A percentile compares a stretch with the other conserved stretches of the same genome.
Evolutionary conservation across 2,113 vertebrate genomes (phyloP).

Genomic region (Fregetta grallaria): DNA sequence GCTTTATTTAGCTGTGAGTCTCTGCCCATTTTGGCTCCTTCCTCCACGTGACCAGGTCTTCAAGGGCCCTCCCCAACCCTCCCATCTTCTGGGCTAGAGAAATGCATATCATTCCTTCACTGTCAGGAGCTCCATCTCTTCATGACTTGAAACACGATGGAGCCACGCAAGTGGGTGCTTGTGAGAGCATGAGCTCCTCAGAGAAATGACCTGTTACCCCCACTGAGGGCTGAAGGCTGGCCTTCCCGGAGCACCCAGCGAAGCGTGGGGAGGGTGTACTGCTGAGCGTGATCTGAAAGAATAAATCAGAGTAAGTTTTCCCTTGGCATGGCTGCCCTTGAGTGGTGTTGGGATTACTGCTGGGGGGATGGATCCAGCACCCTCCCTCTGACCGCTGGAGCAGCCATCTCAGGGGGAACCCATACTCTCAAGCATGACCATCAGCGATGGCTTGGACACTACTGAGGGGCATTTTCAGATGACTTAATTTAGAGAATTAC

Average conservation of each 20-base stretch:
- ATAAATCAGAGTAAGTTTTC: background rate
- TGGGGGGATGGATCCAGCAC: background rate
- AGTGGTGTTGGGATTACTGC: accelerated
- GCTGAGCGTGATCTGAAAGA: background rate
- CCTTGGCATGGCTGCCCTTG: accelerated
- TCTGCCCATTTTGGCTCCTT: background rate
- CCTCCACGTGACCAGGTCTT: background rate
- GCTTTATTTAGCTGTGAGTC: background rate
- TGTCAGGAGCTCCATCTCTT: background rate
- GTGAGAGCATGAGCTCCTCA: background rate
- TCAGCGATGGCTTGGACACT: background rate
- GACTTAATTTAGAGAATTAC: background rate
- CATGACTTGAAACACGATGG: background rate
- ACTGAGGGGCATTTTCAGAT: background rate
- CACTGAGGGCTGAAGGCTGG: background rate
- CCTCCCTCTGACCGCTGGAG: background rate
- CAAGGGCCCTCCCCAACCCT: background rate
- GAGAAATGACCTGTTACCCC: background rate
- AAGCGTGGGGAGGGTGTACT: accelerated
- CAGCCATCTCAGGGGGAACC: background rate
- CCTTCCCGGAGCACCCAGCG: background rate
- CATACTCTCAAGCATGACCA: background rate
- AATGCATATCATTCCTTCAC: background rate
- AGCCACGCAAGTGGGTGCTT: background rate
- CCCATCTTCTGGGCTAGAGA: background rate